A percentile compares a stretch with the other conserved stretches of the same genome.
phyloP scores from a whole-genome alignment of 1,140 invertebrate species.

The Tetranychus cinnabarinus region DNA sequence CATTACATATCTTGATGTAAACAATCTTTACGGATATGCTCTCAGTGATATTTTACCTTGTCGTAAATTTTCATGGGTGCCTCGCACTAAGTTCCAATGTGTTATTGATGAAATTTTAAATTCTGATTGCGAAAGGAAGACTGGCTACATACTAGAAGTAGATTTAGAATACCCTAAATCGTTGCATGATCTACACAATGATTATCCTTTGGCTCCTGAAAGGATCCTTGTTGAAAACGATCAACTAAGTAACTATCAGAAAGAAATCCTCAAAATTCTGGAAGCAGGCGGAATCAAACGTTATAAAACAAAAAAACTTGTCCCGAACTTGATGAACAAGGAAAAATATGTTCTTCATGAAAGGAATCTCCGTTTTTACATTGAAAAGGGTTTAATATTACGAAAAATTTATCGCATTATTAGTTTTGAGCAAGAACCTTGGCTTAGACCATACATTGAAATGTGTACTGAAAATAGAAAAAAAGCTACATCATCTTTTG shows the following conservation, averaged over 20 bases:
- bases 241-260: not conserved
- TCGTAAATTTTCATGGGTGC: not conserved
- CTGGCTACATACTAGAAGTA: not conserved
- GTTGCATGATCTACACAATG: not conserved
- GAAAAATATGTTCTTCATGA: conserved; percentile 27
- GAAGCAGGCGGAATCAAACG: not conserved
- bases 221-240: not conserved
- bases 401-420: conserved; percentile 25
- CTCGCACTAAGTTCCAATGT: not conserved
- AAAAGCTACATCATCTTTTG: conserved; percentile 15
- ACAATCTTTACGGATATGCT: not conserved
- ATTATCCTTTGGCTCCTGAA: not conserved
- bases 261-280: not conserved
- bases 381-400: conserved; percentile 22
- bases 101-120: not conserved
- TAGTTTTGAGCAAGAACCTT: conserved; percentile 24
- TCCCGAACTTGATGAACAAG: conserved; percentile 5
- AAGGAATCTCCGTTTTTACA: conserved; percentile 24
- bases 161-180: not conserved
- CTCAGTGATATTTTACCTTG: not conserved
- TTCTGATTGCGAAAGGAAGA: not conserved
- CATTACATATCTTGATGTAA: not conserved
- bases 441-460: conserved; percentile 23
- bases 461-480: conserved; percentile 19
- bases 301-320: conserved; percentile 1